Conservation (phyloP, 1,140 invertebrate species). For the Drosophila littoralis region DNA sequence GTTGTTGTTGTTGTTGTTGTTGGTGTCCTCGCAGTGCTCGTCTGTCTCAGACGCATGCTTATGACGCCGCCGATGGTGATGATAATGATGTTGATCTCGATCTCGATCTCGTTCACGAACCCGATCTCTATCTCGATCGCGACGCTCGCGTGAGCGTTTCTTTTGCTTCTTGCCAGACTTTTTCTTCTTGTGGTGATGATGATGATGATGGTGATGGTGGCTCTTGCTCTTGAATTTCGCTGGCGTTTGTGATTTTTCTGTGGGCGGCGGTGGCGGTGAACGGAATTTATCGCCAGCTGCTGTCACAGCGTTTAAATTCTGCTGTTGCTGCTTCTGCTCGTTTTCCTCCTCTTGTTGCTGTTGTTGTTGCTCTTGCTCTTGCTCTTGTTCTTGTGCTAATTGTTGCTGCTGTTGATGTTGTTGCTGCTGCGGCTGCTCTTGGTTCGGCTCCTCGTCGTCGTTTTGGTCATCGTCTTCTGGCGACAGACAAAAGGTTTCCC, state of each 20-base stretch:
- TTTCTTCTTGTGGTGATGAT: slow-evolving; percentile 78
- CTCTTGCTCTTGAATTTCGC: slow-evolving; percentile 62
- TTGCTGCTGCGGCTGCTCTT: slow-evolving; percentile 40
- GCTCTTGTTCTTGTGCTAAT: slow-evolving; percentile 4
- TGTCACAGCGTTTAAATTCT: slow-evolving; percentile 43
- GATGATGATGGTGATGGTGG: slow-evolving; percentile 61
- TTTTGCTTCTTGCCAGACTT: slow-evolving; percentile 81
- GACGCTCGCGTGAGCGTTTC: slow-evolving; percentile 67
- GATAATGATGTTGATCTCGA: slow-evolving; percentile 56
- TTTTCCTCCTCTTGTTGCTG: slow-evolving; percentile 1
- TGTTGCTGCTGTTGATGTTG: slow-evolving; percentile 7
- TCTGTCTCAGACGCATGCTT: slow-evolving; percentile 75
- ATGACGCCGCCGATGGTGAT: slow-evolving; percentile 72
- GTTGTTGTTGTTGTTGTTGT: slow-evolving; percentile 41
- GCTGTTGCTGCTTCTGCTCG: not conserved
- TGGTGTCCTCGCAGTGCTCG: slow-evolving; percentile 50
- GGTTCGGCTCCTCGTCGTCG: slow-evolving; percentile 31
- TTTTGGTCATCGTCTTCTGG: slow-evolving; percentile 75
- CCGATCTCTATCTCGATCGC: slow-evolving; percentile 54
- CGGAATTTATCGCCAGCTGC: slow-evolving; percentile 53
- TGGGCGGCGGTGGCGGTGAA: slow-evolving; percentile 47
- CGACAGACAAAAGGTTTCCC: slow-evolving; percentile 82
- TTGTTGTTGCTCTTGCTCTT: slow-evolving; percentile 7
- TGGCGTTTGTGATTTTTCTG: slow-evolving; percentile 60
- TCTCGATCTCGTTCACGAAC: slow-evolving; percentile 17